phyloP scores from a whole-genome alignment of 1,140 invertebrate genomes.

The Drosophila navojoa region DNA sequence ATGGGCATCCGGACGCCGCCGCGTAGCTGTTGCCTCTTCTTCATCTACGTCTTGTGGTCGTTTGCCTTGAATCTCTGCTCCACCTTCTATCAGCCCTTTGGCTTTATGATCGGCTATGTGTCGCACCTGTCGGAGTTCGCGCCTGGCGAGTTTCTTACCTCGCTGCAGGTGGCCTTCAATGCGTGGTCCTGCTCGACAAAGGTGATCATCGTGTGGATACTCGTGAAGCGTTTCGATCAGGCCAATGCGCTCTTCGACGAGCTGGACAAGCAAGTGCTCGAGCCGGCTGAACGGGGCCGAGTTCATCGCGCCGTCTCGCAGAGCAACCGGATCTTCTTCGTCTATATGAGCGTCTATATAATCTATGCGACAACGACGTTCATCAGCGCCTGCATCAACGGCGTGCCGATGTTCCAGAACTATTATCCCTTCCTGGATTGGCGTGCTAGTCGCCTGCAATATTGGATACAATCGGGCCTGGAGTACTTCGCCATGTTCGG shows the following conservation, averaged over 20 bases:
- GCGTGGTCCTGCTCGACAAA: slow-evolving; percentile 67
- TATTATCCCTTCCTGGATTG: slow-evolving; percentile 66
- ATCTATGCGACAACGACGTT: slow-evolving; percentile 64
- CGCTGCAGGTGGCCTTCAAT: slow-evolving; percentile 66
- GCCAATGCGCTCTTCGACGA: slow-evolving; percentile 58
- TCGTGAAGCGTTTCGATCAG: slow-evolving; percentile 54
- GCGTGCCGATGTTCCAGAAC: slow-evolving; percentile 64
- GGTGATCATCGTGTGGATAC: slow-evolving; percentile 63
- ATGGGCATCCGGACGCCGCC: slow-evolving; percentile 66
- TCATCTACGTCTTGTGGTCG: slow-evolving; percentile 59
- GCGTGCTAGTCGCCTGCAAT: slow-evolving; percentile 43
- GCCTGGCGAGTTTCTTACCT: slow-evolving; percentile 67
- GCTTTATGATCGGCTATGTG: slow-evolving; percentile 59
- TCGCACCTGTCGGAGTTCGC: slow-evolving; percentile 60
- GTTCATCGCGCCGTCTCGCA: slow-evolving; percentile 47
- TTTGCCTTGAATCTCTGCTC: slow-evolving; percentile 57
- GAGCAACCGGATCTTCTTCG: slow-evolving; percentile 68
- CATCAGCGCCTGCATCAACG: slow-evolving; percentile 45
- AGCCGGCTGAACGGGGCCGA: slow-evolving; percentile 30
- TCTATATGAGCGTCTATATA: slow-evolving; percentile 65
- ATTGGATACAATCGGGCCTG: slow-evolving; percentile 51
- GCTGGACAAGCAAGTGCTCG: slow-evolving; percentile 50
- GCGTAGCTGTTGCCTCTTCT: slow-evolving; percentile 22
- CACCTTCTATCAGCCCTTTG: slow-evolving; percentile 67
- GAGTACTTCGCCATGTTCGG: slow-evolving; percentile 69